Evolutionary conservation across 2,113 vertebrate species (phyloP), one percentile per base, ranked within the genome.

Genomic region (Clinocottus analis): DNA sequence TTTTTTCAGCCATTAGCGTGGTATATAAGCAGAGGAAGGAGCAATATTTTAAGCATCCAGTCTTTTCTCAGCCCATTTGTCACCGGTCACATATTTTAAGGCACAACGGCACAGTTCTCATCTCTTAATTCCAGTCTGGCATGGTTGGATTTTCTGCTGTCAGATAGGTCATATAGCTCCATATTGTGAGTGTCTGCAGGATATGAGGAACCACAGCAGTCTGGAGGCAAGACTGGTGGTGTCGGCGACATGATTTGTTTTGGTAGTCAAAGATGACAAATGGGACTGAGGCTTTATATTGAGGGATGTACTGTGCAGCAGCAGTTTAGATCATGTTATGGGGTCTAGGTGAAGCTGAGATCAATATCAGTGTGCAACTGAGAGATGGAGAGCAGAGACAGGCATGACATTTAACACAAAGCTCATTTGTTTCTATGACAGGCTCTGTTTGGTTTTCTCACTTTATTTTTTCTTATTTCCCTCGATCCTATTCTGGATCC

Each of bases 1-100:
- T n/a, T n/a, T n/a, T 87, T 85, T 72, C 62, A 83, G 45, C 87
- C 84, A 88, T 93, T 91, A 90, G 75, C 51, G 23, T n/a, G 33
- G 55, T 71, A 45, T 77, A 73, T 59, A 82, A 82, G 47, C 61
- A 65, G 56, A 73, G 45, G 53, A 75, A 61, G 74, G 29, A 35
- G 43, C 39, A 21, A 69, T 80, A 79, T 70, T 45, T 59, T 25
- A 58, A 49, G 47, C 69, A 63, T 68, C 60, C 51, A 58, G 63
- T 55, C 77, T 33, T 69, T 31, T 75, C 63, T 76, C 41, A 25
- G 64, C 79, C 78, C 85, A 70, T 89, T 90, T 83, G 65, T 91
- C 80, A 84, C 47, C 11, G 14, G 61, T 25, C 1, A n/a, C 41
- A 49, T 77, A 69, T 78, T 82, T 87, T 84, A 75, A 59, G 41